Base-by-base conservation (phyloP, 1,140 invertebrate species). In the Lepidurus couesii region DNA sequence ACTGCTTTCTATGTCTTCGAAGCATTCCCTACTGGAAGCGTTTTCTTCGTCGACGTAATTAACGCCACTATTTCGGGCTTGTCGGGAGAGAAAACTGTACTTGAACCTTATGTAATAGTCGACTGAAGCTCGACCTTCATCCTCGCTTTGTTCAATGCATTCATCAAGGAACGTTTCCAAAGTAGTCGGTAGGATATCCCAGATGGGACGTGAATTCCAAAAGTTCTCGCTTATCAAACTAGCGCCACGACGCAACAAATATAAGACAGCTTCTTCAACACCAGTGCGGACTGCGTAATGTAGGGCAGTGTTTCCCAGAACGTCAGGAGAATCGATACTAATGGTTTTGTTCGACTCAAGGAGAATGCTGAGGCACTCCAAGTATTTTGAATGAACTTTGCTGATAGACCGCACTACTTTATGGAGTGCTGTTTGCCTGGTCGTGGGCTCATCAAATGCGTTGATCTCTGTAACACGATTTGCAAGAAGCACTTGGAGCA, bases 221-320 rank as follows among this genome's bases (percentile, higher is more conserved):
- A 84, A 83, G 82, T 93, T 93, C 79, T 86, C 86, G 13, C 89
- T 85, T 0, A 91, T 91, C 7, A 94, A 86, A 82, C 91, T 92
- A 26, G 92, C 90, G 24, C 92, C 92, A 78, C 87, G 87, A 43
- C 88, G 84, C 1, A 94, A 83, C 24, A 94, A 82, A 42, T 88
- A 83, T 65, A 89, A 83, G 5, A 91, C 87, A 0, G 88, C 89
- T 65, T 89, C 85, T 43, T 85, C 78, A 43, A 77, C 76, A 4
- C 76, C 76, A 13, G 47, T 65, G 1, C 79, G 81, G 76, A 91
- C 90, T 1, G 94, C 93, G 83, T 94, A 95, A 85, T 95, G 93
- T 10, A 96, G 85, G 0, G 92, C 88, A 11, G 92, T 92, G 81
- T 94, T 94, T 11, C 90, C 90, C 81, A 90, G 91, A 1, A 87